A percentile compares a stretch with the other conserved stretches of the same genome.
Evolutionary conservation across 2,113 vertebrate species (phyloP).

Genomic region (Psettodes erumei): DNA sequence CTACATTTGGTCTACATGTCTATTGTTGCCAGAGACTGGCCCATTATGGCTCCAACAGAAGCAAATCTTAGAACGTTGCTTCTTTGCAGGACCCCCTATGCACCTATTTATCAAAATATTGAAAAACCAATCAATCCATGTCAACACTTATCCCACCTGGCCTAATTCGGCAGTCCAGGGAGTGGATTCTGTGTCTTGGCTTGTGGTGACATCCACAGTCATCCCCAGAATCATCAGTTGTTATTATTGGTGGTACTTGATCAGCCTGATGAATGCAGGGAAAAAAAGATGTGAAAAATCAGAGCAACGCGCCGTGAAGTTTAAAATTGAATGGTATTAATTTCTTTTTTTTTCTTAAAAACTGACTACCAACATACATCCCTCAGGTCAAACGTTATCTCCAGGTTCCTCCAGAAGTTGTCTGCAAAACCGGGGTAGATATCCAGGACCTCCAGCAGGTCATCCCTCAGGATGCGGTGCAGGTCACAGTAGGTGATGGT

Average conservation of each 20-base stretch:
- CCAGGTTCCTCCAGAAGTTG: constrained; percentile 95
- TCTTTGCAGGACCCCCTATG: neutral
- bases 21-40: too few relatives aligned
- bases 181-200: constrained; percentile 75
- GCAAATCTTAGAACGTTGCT: neutral
- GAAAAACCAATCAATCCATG: neutral
- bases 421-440: constrained; percentile 94
- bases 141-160: constrained; percentile 83
- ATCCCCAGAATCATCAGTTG: constrained; percentile 83
- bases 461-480: constrained; percentile 92
- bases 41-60: neutral
- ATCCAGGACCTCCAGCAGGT: constrained; percentile 95
- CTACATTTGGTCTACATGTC: too few relatives aligned
- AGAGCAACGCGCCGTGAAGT: neutral
- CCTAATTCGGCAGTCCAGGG: constrained; percentile 82
- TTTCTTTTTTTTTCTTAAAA: neutral
- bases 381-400: constrained; percentile 95
- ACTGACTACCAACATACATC: constrained; percentile 84
- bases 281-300: neutral
- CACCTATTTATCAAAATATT: neutral
- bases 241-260: constrained; percentile 83
- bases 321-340: neutral
- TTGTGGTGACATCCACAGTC: constrained; percentile 80
- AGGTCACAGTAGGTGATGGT: constrained; percentile 96
- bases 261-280: constrained; percentile 82